These are phyloP conservation scores for Cyprinus carpio DNA, from an alignment of 2,113 vertebrate genomes.

Conservation along the genomic window DNA sequence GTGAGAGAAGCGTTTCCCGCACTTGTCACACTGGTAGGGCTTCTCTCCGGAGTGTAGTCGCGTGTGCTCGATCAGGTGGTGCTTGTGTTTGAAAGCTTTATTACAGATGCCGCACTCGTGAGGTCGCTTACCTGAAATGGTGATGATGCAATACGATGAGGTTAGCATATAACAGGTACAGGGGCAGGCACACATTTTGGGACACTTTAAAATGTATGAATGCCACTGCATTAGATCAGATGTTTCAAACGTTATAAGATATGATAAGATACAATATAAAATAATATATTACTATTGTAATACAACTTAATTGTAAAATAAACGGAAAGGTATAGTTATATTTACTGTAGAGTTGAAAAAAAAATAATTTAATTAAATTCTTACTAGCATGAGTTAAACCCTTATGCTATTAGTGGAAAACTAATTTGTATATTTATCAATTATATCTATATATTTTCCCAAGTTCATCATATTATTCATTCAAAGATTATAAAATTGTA, in stretches of 20 bases:
- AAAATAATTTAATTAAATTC: no score
- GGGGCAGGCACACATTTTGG: neutral
- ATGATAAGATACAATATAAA: no score
- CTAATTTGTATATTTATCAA: no score
- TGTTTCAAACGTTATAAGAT: neutral
- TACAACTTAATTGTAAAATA: no score
- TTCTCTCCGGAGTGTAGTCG: conserved; percentile 97
- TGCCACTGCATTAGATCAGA: neutral
- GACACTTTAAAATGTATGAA: neutral
- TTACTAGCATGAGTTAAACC: no score
- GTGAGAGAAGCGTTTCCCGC: conserved; percentile 96
- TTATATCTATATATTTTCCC: no score
- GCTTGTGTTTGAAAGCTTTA: conserved; percentile 99
- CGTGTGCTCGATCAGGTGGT: conserved; percentile 97
- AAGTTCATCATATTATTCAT: no score
- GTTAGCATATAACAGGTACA: neutral
- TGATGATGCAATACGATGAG: neutral
- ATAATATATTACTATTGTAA: no score
- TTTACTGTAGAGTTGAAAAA: no score
- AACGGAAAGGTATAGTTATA: no score
- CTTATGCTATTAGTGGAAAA: no score
- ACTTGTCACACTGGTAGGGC: conserved; percentile 98
- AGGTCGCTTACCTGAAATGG: conserved; percentile 86
- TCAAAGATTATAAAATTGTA: no score
- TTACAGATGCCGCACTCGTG: conserved; percentile 93